phyloP scores from a whole-genome alignment of 2,113 vertebrate genomes.

The Geococcyx californianus region DNA sequence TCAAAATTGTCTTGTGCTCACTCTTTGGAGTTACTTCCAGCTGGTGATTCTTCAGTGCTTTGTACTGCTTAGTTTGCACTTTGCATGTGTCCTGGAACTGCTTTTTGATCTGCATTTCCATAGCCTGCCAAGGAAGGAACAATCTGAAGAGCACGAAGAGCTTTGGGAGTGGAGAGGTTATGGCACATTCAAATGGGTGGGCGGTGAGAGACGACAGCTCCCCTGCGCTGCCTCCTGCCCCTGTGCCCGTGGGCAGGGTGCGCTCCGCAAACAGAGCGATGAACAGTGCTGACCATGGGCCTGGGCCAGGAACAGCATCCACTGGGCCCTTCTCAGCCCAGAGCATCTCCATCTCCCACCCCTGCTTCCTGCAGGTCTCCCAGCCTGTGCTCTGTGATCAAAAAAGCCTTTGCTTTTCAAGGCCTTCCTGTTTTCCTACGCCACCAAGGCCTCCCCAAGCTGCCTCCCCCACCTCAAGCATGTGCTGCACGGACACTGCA shows the following conservation, averaged over 20 bases:
- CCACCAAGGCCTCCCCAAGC: background rate
- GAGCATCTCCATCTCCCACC: background rate
- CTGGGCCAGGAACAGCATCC: background rate
- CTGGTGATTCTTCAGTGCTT: conserved; percentile 98
- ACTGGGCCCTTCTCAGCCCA: background rate
- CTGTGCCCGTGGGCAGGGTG: fast-evolving
- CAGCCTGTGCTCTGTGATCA: background rate
- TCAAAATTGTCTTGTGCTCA: conserved; percentile 97
- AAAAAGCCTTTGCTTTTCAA: background rate
- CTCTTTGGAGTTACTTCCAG: conserved; percentile 98
- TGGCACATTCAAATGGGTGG: fast-evolving
- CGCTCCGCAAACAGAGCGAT: background rate
- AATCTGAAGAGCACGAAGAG: background rate
- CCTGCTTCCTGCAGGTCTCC: background rate
- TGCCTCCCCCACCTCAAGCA: background rate
- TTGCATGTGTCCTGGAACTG: conserved; percentile 99
- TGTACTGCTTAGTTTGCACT: conserved; percentile 99
- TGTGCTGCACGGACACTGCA: fast-evolving
- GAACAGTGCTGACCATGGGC: background rate
- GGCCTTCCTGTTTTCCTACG: background rate
- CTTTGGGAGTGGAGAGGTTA: background rate
- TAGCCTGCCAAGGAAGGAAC: conserved; percentile 77
- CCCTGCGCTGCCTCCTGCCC: background rate
- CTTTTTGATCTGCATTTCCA: conserved; percentile 99
- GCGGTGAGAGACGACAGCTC: background rate